A percentile compares a stretch with the other conserved stretches of the same genome.
These are phyloP conservation scores for Lacerta bilineata DNA, from an alignment of 2,797 vertebrate genomes.

Conservation along the genomic window DNA sequence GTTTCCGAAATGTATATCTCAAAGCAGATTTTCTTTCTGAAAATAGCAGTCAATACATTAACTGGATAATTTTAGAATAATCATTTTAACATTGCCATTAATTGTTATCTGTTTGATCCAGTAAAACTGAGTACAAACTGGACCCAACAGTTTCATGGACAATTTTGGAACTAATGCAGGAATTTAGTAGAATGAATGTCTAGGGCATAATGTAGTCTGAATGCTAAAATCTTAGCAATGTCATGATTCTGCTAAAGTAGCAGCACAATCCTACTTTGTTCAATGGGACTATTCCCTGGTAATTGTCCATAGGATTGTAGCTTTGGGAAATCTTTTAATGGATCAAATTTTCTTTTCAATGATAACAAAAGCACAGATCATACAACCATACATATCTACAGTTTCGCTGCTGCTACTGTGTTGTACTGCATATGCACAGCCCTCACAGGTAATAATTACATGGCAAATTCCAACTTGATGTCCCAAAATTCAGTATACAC, in stretches of 20 bases:
- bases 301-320: not conserved
- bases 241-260: constrained; percentile 55
- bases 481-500: not conserved
- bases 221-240: constrained; percentile 53
- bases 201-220: constrained; percentile 33
- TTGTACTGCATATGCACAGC: not conserved
- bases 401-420: not conserved
- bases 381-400: not conserved
- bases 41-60: constrained; percentile 59
- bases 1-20: constrained; percentile 32
- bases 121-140: constrained; percentile 50
- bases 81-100: constrained; percentile 55
- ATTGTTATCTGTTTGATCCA: constrained; percentile 64
- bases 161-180: not conserved
- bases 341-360: not conserved
- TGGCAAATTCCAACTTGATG: not conserved
- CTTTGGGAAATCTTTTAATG: constrained; percentile 21
- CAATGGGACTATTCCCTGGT: not conserved
- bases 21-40: constrained; percentile 51
- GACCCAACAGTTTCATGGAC: not conserved
- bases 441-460: not conserved
- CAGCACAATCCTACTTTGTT: not conserved
- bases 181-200: not conserved
- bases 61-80: constrained; percentile 64
- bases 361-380: not conserved